Conservation (phyloP, 2,888 invertebrate species). For the Tolmerus cingulatus region DNA sequence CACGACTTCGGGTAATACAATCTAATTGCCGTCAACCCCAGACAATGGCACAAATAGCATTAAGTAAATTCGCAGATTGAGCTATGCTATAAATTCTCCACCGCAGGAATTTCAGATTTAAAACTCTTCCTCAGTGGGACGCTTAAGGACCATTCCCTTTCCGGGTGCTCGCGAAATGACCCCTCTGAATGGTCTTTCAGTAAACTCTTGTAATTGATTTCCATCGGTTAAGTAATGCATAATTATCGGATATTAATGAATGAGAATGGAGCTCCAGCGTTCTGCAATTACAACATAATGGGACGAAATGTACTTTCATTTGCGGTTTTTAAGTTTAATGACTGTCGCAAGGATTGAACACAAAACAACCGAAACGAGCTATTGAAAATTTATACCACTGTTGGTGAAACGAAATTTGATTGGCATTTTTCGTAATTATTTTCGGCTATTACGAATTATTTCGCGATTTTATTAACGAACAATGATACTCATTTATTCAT, state of each 20-base stretch:
- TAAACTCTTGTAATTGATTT: neutral
- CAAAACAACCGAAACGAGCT: neutral
- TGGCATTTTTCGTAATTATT: neutral
- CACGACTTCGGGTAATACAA: neutral
- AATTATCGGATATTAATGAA: conserved; percentile 3
- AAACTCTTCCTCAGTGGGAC: neutral
- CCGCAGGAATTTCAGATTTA: neutral
- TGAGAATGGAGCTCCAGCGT: neutral
- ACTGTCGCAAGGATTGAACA: neutral
- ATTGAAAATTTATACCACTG: neutral
- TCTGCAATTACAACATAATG: neutral
- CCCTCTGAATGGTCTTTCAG: neutral
- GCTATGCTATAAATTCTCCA: neutral
- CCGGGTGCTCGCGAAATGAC: neutral
- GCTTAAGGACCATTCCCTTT: neutral
- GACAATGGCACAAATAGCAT: neutral
- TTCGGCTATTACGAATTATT: neutral
- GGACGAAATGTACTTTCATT: neutral
- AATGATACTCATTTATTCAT: neutral
- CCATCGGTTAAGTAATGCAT: neutral
- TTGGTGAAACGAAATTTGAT: neutral
- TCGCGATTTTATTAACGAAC: neutral
- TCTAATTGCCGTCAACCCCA: neutral
- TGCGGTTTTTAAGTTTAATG: conserved; percentile 1
- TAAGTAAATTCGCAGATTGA: conserved; percentile 2